These are phyloP conservation scores for Dromius quadrimaculatus DNA, from an alignment of 2,888 invertebrate species.

Conservation along the genomic window DNA sequence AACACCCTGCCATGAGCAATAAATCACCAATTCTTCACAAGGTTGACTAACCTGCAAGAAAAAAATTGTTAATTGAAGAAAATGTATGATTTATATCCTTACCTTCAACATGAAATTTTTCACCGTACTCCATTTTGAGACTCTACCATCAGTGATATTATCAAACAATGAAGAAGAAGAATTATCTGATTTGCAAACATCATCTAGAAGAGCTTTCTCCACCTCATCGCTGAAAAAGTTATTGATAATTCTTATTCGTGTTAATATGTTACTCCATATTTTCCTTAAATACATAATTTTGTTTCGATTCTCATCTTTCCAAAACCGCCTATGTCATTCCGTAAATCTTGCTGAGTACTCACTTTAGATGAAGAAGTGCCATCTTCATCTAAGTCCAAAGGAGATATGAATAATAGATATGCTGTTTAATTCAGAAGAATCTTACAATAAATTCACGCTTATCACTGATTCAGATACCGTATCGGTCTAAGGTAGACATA, in stretches of 20 bases:
- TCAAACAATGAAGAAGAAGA: slow-evolving; percentile 57
- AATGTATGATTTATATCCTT: slow-evolving; percentile 57
- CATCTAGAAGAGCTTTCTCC: slow-evolving; percentile 71
- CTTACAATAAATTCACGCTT: no score
- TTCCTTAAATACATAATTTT: no score
- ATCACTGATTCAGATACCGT: no score
- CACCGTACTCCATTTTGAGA: slow-evolving; percentile 72
- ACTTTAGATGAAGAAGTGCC: no score
- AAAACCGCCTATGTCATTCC: no score
- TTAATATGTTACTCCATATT: not conserved
- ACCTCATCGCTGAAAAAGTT: slow-evolving; percentile 64
- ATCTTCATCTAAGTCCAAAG: no score
- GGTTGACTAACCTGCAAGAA: slow-evolving; percentile 78
- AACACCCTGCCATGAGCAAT: slow-evolving; percentile 77
- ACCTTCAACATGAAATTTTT: slow-evolving; percentile 76
- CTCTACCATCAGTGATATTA: slow-evolving; percentile 52
- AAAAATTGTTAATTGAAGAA: not conserved
- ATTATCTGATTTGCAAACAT: slow-evolving; percentile 68
- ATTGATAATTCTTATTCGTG: not conserved
- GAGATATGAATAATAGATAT: no score
- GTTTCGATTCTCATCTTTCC: not conserved
- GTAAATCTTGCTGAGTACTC: no score
- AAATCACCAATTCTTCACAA: slow-evolving; percentile 79
- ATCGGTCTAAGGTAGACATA: no score
- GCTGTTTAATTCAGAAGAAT: no score